Conservation (phyloP, 2,888 invertebrate species). For the Lobophora halterata region DNA sequence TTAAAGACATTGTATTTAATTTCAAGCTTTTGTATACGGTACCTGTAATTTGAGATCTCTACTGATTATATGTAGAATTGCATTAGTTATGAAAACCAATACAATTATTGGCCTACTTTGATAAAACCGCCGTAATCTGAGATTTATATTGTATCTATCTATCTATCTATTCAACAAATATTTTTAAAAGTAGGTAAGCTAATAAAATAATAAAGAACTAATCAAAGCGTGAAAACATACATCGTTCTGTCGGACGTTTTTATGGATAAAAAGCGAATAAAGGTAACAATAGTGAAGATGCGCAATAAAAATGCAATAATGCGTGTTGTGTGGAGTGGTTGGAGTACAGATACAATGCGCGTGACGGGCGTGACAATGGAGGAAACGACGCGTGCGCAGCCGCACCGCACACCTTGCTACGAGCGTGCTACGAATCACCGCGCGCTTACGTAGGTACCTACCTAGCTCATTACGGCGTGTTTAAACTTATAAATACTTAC, state of each 20-base stretch:
- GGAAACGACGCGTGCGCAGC: conserved; percentile 64
- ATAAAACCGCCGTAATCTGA: conserved; percentile 32
- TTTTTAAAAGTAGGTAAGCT: conserved; percentile 33
- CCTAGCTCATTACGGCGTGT: no score
- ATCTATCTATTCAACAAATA: conserved; percentile 24
- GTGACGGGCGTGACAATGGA: conserved; percentile 70
- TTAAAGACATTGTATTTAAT: no score
- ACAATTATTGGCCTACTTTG: conserved; percentile 20
- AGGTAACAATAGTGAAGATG: conserved; percentile 76
- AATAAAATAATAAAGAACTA: conserved; percentile 52
- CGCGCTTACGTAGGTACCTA: conserved; percentile 9
- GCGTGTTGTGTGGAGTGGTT: conserved; percentile 56
- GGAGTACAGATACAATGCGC: conserved; percentile 51
- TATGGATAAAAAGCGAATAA: conserved; percentile 68
- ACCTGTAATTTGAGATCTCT: conserved; percentile 1
- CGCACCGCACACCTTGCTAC: conserved; percentile 56
- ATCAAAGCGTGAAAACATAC: conserved; percentile 77
- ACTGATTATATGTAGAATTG: background rate
- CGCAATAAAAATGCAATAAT: conserved; percentile 77
- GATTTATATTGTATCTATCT: conserved; percentile 35
- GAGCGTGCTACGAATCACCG: conserved; percentile 23
- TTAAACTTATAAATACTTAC: no score
- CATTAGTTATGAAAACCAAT: conserved; percentile 10
- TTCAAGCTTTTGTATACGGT: no score
- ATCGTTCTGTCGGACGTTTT: conserved; percentile 62